Evolutionary conservation across 2,113 vertebrate genomes (phyloP), one percentile per base, ranked within the genome.

Genomic region (Prochilodus magdalenae): DNA sequence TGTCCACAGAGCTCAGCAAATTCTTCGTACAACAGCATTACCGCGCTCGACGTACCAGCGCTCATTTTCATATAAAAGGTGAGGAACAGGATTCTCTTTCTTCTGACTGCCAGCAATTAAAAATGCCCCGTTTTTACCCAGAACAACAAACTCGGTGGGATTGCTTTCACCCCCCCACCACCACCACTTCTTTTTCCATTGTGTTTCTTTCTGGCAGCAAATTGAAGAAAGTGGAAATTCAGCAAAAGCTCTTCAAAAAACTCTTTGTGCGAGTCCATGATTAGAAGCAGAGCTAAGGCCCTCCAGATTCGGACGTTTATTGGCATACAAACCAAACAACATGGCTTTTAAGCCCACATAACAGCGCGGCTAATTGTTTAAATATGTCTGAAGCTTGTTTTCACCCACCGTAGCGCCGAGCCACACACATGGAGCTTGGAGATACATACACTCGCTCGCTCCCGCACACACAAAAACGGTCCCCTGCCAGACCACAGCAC

Each of bases 261-360:
- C 27, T 40, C 33, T 66, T 47, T 84, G 75, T 84, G 87, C 59
- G 62, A 59, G 83, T 82, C 82, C 69, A 63, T 15, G 53, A 83
- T 86, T 77, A 80, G 80, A 67, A 86, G 84, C 86, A 81, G 53
- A 49, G 71, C 53, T 83, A 87, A 88, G 81, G 66, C 83, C 79
- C 89, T 87, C 83, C 85, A 90, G 81, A 88, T 75, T 51, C 66
- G 69, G 71, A 24, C 91, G 88, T 88, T 53, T 86, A 88, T 81
- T 87, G 78, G 71, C 89, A 90, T 89, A 91, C 90, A 88, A 93
- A 91, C 86, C 83, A 86, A 92, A 89, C 88, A 85, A 92, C 89
- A 91, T 49, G 70, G 80, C 79, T 87, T 36, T 82, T 87, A 84
- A 79, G 77, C 86, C 88, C 81, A 84, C 88, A 89, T 80, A 83